A percentile compares a stretch with the other conserved stretches of the same genome.
Evolutionary conservation across 2,888 invertebrate genomes (phyloP).

Genomic region (Zhuqinia jingwanae): DNA sequence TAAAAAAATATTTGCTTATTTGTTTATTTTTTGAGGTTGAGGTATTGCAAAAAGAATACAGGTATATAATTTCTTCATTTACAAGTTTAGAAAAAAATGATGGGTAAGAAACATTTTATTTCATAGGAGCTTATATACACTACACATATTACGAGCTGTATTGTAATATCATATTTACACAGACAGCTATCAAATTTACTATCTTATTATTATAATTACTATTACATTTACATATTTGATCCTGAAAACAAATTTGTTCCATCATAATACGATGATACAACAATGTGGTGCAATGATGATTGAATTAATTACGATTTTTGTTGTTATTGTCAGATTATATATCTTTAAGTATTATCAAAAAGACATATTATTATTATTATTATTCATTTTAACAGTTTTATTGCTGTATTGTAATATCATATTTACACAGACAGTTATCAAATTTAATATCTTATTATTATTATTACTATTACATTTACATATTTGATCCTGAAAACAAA

Average conservation of each 20-base stretch:
- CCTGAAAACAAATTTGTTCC: slow-evolving; percentile 7
- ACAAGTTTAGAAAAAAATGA: neutral
- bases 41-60: neutral
- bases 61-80: slow-evolving; percentile 20
- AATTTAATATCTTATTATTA: slow-evolving; percentile 5
- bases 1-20: slow-evolving; percentile 16
- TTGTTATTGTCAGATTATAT: slow-evolving; percentile 6
- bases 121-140: slow-evolving; percentile 24
- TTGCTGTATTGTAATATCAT: slow-evolving; percentile 18
- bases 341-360: slow-evolving; percentile 67
- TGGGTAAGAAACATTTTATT: neutral
- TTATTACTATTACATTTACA: neutral
- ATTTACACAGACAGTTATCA: neutral
- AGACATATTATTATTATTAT: slow-evolving; percentile 58
- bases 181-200: neutral
- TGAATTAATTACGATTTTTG: too few species aligned
- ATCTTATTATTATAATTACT: slow-evolving; percentile 15
- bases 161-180: neutral
- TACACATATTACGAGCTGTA: neutral
- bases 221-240: neutral
- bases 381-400: slow-evolving; percentile 29
- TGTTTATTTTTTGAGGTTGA: slow-evolving; percentile 55
- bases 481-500: neutral
- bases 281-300: slow-evolving; percentile 48
- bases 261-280: slow-evolving; percentile 41